Evolutionary conservation across 2,888 invertebrate genomes (phyloP), one percentile per base, ranked within the genome.

Genomic region (Formica aserva): DNA sequence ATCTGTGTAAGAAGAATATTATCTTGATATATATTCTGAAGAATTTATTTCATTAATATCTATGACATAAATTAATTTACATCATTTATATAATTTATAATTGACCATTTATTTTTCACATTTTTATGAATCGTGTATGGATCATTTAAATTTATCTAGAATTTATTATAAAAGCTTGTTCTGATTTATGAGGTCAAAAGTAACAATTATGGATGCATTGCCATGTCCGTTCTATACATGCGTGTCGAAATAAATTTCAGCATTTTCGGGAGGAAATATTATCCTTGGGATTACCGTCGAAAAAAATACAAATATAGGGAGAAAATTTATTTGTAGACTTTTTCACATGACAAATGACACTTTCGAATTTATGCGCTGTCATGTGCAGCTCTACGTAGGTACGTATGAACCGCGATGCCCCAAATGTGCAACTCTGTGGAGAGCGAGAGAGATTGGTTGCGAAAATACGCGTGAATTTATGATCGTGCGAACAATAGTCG

Each of bases 391-490:
- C 80, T 45, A 38, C 45, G 55, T 32, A 75, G n/a, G n/a, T 29
- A 41, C 32, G 11, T 63, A 35, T 5, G 15, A 18, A 41, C 13
- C 55, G 15, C n/a, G 6, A 32, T 65, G 67, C 62, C 35, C 45
- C 32, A 32, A 82, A 65, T 75, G 38, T 52, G 55, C 81, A 29
- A 52, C 48, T 80, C 35, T 62, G 60, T 29, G 55, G 55, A 26
- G 62, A 38, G 35, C 22, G 41, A 29, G 48, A 77, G 48, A 81
- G 85, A 84, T 88, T 83, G 62, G 77, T 55, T 35, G 80, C 74
- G 62, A 82, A 82, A 66, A 66, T 32, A 63, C 8, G n/a, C 67
- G 29, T 74, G 75, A 86, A 87, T 87, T 89, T 89, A 89, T 85
- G 83, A 62, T 71, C 55, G 48, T n/a, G 22, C 41, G 71, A 32